Percentiles rank a stretch among this genome's conserved stretches.
Evolutionary conservation across 2,888 invertebrate genomes (phyloP).

Genomic region (Cataglyphis livida): DNA sequence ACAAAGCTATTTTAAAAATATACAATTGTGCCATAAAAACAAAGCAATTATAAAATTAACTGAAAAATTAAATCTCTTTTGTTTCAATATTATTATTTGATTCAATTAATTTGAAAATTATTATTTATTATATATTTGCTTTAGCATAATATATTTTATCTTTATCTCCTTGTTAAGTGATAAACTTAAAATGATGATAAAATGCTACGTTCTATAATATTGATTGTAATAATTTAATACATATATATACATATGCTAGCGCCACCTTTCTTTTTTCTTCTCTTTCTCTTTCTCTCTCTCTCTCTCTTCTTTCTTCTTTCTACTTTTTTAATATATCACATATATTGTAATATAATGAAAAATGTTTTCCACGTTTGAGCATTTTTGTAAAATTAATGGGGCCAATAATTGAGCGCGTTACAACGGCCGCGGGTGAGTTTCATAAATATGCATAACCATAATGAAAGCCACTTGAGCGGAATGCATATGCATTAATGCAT

Average conservation of each 20-base stretch:
- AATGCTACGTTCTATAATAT: not conserved
- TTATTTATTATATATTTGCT: not conserved
- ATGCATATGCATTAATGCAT: conserved; percentile 50
- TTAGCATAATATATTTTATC: not conserved
- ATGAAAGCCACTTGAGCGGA: conserved; percentile 46
- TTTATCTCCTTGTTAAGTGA: not conserved
- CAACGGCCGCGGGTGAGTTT: conserved; percentile 36
- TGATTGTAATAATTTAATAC: not conserved
- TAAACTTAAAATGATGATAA: not conserved
- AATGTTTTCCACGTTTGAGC: conserved; percentile 9
- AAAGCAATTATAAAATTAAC: too few relatives aligned
- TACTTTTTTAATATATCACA: not conserved
- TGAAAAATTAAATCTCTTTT: not conserved
- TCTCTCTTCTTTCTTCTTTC: not conserved
- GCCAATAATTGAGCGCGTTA: conserved; percentile 42
- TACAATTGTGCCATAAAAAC: not conserved
- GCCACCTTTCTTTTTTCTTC: not conserved
- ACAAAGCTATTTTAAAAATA: not conserved
- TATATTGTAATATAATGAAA: conserved; percentile 27
- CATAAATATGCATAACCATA: conserved; percentile 46
- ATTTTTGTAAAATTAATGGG: conserved; percentile 42
- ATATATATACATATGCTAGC: not conserved
- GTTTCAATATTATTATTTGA: not conserved
- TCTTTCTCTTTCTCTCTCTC: not conserved
- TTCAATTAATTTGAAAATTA: not conserved